Evolutionary conservation across 2,888 invertebrate genomes (phyloP).

Genomic region (Callyntrura sp.): DNA sequence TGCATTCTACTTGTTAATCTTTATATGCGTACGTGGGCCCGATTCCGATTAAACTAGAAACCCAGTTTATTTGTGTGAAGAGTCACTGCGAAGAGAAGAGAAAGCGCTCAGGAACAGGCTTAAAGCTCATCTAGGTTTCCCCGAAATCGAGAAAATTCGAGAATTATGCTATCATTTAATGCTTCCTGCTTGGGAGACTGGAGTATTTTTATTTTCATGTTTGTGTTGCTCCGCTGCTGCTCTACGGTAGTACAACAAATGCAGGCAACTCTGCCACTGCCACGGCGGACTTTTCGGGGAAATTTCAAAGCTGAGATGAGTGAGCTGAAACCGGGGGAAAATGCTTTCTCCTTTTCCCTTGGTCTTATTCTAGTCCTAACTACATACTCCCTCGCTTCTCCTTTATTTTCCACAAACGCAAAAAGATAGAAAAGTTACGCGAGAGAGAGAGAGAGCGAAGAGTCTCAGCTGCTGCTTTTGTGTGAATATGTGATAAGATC

Average conservation of each 20-base stretch:
- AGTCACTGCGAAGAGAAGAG: constrained; percentile 26
- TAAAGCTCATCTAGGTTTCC: neutral
- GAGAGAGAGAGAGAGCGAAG: neutral
- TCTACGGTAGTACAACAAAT: too few species aligned
- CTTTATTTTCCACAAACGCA: constrained; percentile 21
- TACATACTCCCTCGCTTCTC: constrained; percentile 54
- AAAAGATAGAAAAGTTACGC: neutral
- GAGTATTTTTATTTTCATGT: too few species aligned
- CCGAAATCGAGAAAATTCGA: too few species aligned
- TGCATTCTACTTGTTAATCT: constrained; percentile 47
- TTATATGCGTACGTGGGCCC: constrained; percentile 13
- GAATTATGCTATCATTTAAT: too few species aligned
- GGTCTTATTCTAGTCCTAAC: too few species aligned
- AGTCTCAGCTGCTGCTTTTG: constrained; percentile 47
- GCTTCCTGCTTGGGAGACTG: too few species aligned
- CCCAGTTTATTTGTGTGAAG: constrained; percentile 41
- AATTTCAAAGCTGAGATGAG: neutral
- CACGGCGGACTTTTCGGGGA: neutral
- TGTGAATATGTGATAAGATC: constrained; percentile 44
- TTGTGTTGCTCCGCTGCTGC: too few species aligned
- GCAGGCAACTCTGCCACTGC: too few species aligned
- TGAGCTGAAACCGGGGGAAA: neutral
- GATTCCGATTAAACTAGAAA: constrained; percentile 76
- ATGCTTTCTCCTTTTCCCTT: constrained; percentile 8
- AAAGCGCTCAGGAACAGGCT: constrained; percentile 18